phyloP scores from a whole-genome alignment of 2,797 vertebrate species.

The Cynopterus sphinx region DNA sequence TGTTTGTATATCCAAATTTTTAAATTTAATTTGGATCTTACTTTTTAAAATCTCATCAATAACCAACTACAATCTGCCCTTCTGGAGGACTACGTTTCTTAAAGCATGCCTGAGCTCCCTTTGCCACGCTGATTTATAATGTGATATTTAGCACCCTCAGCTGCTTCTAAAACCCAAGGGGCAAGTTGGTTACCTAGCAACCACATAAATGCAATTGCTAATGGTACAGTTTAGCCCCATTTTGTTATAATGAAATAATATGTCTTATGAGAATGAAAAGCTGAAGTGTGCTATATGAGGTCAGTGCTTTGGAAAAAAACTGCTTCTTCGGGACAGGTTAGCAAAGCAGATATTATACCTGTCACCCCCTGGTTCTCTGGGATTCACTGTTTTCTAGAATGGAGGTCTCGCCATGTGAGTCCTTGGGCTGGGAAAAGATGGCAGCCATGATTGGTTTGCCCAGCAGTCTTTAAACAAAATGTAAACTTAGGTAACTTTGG shows the following conservation, averaged over 20 bases:
- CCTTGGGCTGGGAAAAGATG: not conserved
- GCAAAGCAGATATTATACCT: not conserved
- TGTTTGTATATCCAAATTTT: not conserved
- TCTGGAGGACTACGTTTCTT: not conserved
- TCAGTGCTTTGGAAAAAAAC: not conserved
- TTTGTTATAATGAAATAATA: conserved; percentile 71
- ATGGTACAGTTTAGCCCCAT: conserved; percentile 34
- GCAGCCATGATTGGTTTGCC: not conserved
- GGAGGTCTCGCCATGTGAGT: not conserved
- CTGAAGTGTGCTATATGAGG: not conserved
- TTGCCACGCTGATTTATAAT: conserved; percentile 22
- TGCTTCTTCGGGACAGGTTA: not conserved
- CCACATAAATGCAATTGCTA: conserved; percentile 32
- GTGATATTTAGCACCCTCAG: conserved; percentile 56
- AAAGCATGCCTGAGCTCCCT: not conserved
- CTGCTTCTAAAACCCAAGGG: conserved; percentile 50
- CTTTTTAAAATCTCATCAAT: not conserved
- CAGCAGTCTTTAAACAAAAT: not conserved
- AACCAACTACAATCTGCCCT: not conserved
- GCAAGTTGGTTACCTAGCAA: conserved; percentile 73
- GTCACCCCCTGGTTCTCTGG: not conserved
- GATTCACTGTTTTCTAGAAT: not conserved
- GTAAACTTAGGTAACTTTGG: not conserved
- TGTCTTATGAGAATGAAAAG: conserved; percentile 54
- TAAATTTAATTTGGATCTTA: not conserved